Percentiles rank a stretch among this genome's conserved stretches.
These are phyloP conservation scores for Limenitis arthemis DNA, from an alignment of 2,888 invertebrate genomes.

Conservation along the genomic window DNA sequence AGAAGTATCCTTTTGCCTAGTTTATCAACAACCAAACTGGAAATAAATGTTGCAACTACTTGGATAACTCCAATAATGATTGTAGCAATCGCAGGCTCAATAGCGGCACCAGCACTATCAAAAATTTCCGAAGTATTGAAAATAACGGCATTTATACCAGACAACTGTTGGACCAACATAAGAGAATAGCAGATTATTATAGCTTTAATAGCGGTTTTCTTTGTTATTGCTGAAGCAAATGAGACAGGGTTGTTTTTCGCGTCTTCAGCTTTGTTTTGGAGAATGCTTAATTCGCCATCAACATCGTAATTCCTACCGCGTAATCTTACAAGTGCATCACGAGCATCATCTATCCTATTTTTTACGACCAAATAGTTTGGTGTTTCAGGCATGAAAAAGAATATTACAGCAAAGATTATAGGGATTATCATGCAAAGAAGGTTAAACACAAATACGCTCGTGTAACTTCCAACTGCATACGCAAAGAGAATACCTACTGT, in stretches of 20 bases:
- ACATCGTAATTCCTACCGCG: conserved; percentile 82
- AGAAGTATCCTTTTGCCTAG: conserved; percentile 85
- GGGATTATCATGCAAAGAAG: conserved; percentile 77
- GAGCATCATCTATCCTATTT: conserved; percentile 76
- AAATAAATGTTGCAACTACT: conserved; percentile 80
- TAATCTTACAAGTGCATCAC: conserved; percentile 77
- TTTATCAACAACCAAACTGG: conserved; percentile 85
- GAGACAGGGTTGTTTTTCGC: conserved; percentile 68
- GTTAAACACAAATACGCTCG: conserved; percentile 73
- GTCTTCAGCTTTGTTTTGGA: conserved; percentile 71
- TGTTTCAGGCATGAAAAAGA: conserved; percentile 91
- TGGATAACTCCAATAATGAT: conserved; percentile 90
- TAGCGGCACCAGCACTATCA: conserved; percentile 70
- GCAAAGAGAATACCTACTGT: conserved; percentile 86
- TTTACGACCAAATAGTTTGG: conserved; percentile 81
- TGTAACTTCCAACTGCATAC: conserved; percentile 77
- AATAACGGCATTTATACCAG: conserved; percentile 88
- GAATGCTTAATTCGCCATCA: conserved; percentile 73
- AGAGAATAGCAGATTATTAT: conserved; percentile 81
- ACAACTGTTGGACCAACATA: conserved; percentile 92
- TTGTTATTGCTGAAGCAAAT: conserved; percentile 69
- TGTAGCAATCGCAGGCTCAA: conserved; percentile 74
- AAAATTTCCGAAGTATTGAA: conserved; percentile 87
- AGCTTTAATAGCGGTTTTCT: conserved; percentile 76
- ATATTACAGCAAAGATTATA: conserved; percentile 76